Base-by-base conservation (phyloP, 2,113 vertebrate genomes). In the Grammatotria lemairii region DNA sequence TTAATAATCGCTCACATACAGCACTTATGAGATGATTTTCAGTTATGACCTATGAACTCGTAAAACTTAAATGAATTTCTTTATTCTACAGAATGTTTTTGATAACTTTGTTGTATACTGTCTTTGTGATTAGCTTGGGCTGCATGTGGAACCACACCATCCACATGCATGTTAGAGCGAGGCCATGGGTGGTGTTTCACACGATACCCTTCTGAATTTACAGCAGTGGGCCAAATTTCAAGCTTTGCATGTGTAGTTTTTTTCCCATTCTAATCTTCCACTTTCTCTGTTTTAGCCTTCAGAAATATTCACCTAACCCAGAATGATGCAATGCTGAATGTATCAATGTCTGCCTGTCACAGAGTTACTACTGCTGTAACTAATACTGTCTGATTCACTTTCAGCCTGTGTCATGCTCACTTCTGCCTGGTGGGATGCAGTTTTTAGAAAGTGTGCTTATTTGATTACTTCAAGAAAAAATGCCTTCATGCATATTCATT, bases 341-440 rank as follows among this genome's bases (percentile, higher is more conserved):
- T 81, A 35, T 75, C 45, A 4, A 3, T 82, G 80, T 17, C 23
- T 80, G 26, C 53, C 86, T 57, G 78, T 58, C 85, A 42, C 65
- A 82, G 21, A 83, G 90, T 87, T 85, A n/a, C 85, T 45, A 79
- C 85, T 78, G 70, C 87, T 86, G 79, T 63, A 54, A 88, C 93
- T 95, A 87, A 88, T 42, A 23, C 82, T 65, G 83, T 93, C 90
- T 92, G 88, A 82, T 93, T 95, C 73, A 89, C 83, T 94, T 92
- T 38, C 55, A 90, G 92, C 92, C 23, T 85, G 49, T 26, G 83
- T 85, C 91, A 88, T 79, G 57, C 84, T 92, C 85, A 60, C 85
- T 55, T 47, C 78, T 38, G 38, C 65, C 68, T 89, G 57, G 51
- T 85, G n/a, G 40, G 85, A 90, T 81, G 81, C 84, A 38, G 84